phyloP scores from a whole-genome alignment of 2,113 vertebrate species.

The Mesembrinibis cayennensis region DNA sequence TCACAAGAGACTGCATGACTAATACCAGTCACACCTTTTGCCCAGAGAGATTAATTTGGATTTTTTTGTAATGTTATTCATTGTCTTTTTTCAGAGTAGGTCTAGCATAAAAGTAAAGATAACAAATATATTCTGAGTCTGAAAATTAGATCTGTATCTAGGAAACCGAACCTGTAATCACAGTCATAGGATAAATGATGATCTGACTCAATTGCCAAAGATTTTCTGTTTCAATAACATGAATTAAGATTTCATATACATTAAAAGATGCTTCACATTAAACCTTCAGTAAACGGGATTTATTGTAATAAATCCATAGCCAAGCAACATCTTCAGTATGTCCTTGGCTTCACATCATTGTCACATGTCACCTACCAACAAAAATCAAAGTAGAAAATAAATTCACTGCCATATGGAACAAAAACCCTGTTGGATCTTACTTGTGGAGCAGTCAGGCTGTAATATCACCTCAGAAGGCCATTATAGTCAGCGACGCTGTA shows the following conservation, averaged over 20 bases:
- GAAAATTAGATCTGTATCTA: background rate
- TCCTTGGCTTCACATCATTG: background rate
- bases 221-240: background rate
- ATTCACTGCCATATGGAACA: background rate
- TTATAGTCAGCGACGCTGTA: fast-evolving
- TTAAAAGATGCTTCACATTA: background rate
- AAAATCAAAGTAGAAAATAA: background rate
- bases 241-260: background rate
- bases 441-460: background rate
- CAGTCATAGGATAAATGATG: background rate
- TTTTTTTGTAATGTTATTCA: background rate
- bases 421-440: background rate
- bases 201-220: background rate
- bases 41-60: background rate
- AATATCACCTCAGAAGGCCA: background rate
- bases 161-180: background rate
- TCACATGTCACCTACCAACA: background rate
- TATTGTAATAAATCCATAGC: background rate
- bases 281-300: background rate
- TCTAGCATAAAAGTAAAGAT: background rate
- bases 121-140: background rate
- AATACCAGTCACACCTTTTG: background rate
- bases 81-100: background rate
- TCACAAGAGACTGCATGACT: background rate
- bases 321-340: background rate